Base-by-base conservation (phyloP, 2,888 invertebrate species). In the Pyrocoelia pectoralis region DNA sequence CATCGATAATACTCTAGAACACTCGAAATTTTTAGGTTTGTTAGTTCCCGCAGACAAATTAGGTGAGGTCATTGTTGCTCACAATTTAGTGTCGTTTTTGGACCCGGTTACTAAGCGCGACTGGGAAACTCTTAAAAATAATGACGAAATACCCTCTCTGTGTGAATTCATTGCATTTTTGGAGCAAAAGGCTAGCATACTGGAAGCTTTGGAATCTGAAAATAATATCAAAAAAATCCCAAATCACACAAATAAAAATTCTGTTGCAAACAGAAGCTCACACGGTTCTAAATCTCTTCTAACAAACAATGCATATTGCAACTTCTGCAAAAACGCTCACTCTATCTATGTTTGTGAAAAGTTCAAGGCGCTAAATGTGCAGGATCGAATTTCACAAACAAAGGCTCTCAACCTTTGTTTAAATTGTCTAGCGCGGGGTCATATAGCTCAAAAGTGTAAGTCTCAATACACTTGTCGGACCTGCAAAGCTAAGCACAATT, bases 391-490 rank as follows among this genome's bases (percentile, higher is more conserved):
- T 19, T 17, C 8, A 1, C 46, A 61, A 15, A 52, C 53, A 1
- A 69, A 64, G 54, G 41, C n/a, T 12, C 19, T 19, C 17, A 29
- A 60, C 9, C 24, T 68, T 2, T 69, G 69, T 15, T 9, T 60
- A 8, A 68, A 66, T 57, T 70, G 70, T 52, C 62, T 68, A 10
- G 12, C 43, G 8, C 12, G 13, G 8, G 59, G 57, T 14, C 69
- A 70, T 56, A 28, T 33, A 1, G 29, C 13, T n/a, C 33, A 18
- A 8, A 12, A 51, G n/a, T 69, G 64, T 40, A 54, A 58, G 24
- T 54, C 41, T 8, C n/a, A 38, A n/a, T 40, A 24, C 10, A 63
- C 52, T 13, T 59, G 56, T 29, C 50, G 28, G 8, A 58, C 56
- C n/a, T 63, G 68, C 14, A 15, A 40, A 9, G 58, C 56, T 6